Conservation (phyloP, 2,113 vertebrate genomes). For the Talpa occidentalis region DNA sequence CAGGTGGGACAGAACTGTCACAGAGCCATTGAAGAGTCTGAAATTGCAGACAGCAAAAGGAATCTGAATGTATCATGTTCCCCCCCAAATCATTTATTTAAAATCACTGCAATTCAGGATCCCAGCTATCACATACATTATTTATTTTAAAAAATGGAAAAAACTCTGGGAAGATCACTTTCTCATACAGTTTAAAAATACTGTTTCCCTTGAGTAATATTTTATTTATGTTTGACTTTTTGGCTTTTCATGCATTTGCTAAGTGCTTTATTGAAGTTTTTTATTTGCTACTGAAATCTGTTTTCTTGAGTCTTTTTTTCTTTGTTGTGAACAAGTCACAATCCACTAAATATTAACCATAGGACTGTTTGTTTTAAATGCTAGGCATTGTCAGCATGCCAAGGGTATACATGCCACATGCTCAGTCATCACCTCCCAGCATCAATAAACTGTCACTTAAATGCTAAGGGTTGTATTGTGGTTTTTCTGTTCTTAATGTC, state of each 20-base stretch:
- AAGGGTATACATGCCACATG: background rate
- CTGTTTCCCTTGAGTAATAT: background rate
- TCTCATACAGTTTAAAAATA: background rate
- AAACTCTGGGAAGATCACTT: background rate
- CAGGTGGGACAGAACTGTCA: background rate
- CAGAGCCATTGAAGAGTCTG: background rate
- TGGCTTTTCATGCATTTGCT: background rate
- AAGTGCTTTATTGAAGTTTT: background rate
- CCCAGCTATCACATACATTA: background rate
- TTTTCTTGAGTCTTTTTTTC: constrained; percentile 1
- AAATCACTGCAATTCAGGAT: background rate
- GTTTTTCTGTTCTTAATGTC: background rate
- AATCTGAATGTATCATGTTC: background rate
- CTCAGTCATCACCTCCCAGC: background rate
- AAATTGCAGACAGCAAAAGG: background rate
- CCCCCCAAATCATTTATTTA: background rate
- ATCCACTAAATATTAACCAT: background rate
- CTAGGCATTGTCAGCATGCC: background rate
- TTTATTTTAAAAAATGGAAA: background rate
- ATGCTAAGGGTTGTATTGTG: background rate
- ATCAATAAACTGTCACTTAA: background rate
- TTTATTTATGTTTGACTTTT: background rate
- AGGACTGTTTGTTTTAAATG: background rate
- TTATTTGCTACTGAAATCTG: background rate
- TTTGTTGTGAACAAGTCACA: background rate